Base-by-base conservation (phyloP, 2,888 invertebrate genomes). In the Limnephilus lunatus region DNA sequence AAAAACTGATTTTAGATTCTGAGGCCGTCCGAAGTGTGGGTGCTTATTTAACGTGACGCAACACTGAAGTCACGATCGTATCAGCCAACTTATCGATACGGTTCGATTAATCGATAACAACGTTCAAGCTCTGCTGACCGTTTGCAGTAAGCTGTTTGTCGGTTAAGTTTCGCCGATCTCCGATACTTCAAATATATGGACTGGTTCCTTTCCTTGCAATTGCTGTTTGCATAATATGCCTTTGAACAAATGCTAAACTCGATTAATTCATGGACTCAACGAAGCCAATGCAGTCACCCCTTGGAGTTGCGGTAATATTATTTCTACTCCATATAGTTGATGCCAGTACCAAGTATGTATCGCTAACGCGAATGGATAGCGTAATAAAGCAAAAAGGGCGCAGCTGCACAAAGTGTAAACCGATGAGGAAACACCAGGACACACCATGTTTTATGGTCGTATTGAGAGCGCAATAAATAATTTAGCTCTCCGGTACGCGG, bases 401-500 rank as follows among this genome's bases (percentile, higher is more conserved):
- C 88, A 89, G 88, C 88, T 89, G 88, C 88, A 89, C 88, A 89
- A 81, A 80, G 80, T 89, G 88, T 80, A 89, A 68, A 89, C 88
- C 88, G 32, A 89, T 89, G 88, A 89, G 88, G 89, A 89, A 89
- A 91, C 87, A 83, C 81, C 88, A 31, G 44, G 81, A 44, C 48
- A 81, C 90, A 82, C 90, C 80, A 80, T 85, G 89, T 48, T 91
- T 91, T 91, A 91, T 89, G 91, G 82, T 87, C 89, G 44, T 87
- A 91, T 91, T 91, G 88, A 92, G 87, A 80, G 92, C 82, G 80
- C 87, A 35, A 90, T 92, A 90, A 92, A 92, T 92, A 92, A 92
- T 92, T 87, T 90, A 92, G 85, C 85, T 85, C 68, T 35, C 15
- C 86, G 25, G 86, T 91, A 86, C 86, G 90, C 25, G 68, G 90